Evolutionary conservation across 1,140 invertebrate species (phyloP).

Genomic region (Panulirus ornatus): DNA sequence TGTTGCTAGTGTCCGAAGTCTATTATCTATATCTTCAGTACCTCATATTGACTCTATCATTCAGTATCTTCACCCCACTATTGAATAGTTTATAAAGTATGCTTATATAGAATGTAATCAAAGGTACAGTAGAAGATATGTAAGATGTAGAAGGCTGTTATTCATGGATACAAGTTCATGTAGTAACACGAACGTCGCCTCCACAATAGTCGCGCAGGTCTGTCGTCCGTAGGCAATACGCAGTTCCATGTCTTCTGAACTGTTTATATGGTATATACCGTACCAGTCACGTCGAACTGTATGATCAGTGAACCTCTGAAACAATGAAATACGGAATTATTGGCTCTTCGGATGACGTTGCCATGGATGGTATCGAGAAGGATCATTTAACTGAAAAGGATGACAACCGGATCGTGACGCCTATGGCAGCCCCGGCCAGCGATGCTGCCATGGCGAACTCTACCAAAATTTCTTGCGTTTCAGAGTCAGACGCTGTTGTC

Average conservation of each 20-base stretch:
- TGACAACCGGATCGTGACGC: background rate
- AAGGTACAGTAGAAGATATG: background rate
- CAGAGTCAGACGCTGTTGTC: slow-evolving; percentile 46
- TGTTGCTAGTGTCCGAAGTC: slow-evolving; percentile 16
- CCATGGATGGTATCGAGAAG: background rate
- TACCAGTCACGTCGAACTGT: background rate
- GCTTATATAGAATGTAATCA: background rate
- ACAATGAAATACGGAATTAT: slow-evolving; percentile 56
- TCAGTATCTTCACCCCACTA: background rate
- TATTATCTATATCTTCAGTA: too few species aligned
- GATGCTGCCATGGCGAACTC: background rate
- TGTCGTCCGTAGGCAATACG: background rate
- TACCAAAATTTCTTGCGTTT: background rate
- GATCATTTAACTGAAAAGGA: background rate
- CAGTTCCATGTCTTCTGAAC: background rate
- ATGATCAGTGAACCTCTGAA: background rate
- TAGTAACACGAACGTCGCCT: too few species aligned
- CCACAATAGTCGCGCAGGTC: too few species aligned
- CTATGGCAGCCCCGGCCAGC: background rate
- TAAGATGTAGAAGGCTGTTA: background rate
- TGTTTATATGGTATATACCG: background rate
- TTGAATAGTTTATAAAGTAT: background rate
- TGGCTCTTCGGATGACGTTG: slow-evolving; percentile 3
- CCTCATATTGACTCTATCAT: background rate
- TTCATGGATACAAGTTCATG: too few species aligned